phyloP scores from a whole-genome alignment of 2,797 vertebrate genomes.

The Hemitrygon akajei region DNA sequence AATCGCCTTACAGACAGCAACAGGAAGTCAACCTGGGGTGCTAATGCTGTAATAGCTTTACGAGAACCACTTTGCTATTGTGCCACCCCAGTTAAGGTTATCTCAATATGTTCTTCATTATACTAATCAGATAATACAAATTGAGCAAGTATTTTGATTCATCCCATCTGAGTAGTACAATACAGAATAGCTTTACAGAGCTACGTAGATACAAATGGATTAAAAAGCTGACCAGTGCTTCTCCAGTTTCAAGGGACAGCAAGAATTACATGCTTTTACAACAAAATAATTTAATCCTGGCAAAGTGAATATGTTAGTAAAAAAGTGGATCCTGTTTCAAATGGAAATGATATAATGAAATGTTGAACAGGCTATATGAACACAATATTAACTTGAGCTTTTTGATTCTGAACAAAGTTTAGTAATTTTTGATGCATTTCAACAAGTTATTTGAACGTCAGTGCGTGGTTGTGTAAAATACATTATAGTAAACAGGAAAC shows the following conservation, averaged over 20 bases:
- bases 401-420: neutral
- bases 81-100: neutral
- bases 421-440: neutral
- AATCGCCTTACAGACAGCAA: too few relatives aligned
- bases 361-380: neutral
- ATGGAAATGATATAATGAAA: neutral
- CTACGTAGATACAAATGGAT: slow-evolving; percentile 20
- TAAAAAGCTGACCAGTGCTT: neutral
- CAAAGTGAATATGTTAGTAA: neutral
- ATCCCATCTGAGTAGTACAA: slow-evolving; percentile 40
- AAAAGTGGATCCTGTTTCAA: neutral
- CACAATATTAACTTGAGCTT: neutral
- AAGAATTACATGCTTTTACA: neutral
- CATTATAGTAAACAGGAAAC: neutral
- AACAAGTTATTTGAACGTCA: neutral
- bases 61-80: too few relatives aligned
- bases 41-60: too few relatives aligned
- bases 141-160: slow-evolving; percentile 43
- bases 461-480: neutral
- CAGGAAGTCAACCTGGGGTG: too few relatives aligned
- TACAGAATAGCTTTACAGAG: slow-evolving; percentile 44
- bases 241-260: neutral
- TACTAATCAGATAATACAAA: slow-evolving; percentile 48
- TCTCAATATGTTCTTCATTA: slow-evolving; percentile 48
- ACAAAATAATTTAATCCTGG: neutral